Evolutionary conservation across 1,140 invertebrate genomes (phyloP).

Genomic region (Halesus radiatus): DNA sequence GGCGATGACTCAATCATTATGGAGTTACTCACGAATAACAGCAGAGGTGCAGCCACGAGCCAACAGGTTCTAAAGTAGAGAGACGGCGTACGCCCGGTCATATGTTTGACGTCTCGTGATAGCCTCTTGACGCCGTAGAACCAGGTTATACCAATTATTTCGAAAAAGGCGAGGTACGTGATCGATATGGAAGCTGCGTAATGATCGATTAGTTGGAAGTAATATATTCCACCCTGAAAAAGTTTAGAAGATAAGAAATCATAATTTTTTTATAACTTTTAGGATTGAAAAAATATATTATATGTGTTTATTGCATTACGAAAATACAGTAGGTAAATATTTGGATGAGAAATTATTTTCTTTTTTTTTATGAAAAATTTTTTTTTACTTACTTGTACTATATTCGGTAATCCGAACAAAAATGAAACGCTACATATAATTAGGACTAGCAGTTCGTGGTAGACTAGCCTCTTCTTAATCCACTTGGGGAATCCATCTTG

Average conservation of each 20-base stretch:
- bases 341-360: too few relatives aligned
- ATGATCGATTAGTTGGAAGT: slow-evolving; percentile 93
- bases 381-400: slow-evolving; percentile 84
- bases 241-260: slow-evolving; percentile 10
- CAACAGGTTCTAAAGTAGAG: slow-evolving; percentile 89
- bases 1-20: too few relatives aligned
- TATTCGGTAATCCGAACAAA: slow-evolving; percentile 86
- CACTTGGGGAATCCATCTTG: slow-evolving; percentile 91
- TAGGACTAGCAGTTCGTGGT: slow-evolving; percentile 89
- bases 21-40: slow-evolving; percentile 79
- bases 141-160: slow-evolving; percentile 92
- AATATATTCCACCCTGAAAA: slow-evolving; percentile 88
- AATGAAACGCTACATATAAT: slow-evolving; percentile 87
- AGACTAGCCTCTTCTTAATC: slow-evolving; percentile 84
- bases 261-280: too few relatives aligned
- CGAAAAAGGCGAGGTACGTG: slow-evolving; percentile 93
- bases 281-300: too few relatives aligned
- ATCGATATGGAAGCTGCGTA: slow-evolving; percentile 92
- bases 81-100: slow-evolving; percentile 85
- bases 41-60: slow-evolving; percentile 83
- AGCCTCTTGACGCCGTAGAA: slow-evolving; percentile 89
- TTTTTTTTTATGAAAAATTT: too few relatives aligned
- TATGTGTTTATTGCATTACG: too few relatives aligned
- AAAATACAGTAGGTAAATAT: too few relatives aligned
- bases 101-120: slow-evolving; percentile 86